A percentile compares a stretch with the other conserved stretches of the same genome.
These are phyloP conservation scores for Pterois miles DNA, from an alignment of 2,797 vertebrate species.

Conservation along the genomic window DNA sequence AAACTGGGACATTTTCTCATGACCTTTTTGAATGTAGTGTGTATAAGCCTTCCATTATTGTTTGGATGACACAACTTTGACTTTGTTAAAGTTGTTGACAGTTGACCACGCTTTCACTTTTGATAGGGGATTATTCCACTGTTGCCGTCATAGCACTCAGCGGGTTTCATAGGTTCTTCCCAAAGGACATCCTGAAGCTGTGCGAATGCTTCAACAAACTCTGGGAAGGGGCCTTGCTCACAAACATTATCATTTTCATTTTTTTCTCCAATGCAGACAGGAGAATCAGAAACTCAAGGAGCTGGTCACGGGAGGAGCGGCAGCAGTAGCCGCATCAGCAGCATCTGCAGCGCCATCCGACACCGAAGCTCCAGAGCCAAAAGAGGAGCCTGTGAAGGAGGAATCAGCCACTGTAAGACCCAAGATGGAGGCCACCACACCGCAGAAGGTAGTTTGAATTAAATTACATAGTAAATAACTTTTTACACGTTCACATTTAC, in stretches of 20 bases:
- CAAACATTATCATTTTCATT: conserved; percentile 50
- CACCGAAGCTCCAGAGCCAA: conserved; percentile 69
- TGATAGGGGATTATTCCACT: conserved; percentile 33
- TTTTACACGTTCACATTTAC: not conserved
- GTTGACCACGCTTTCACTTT: conserved; percentile 62
- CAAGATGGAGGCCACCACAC: conserved; percentile 81
- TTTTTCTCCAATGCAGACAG: conserved; percentile 78
- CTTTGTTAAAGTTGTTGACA: not conserved
- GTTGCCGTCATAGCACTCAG: not conserved
- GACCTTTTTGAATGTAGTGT: not conserved
- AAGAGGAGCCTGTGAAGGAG: conserved; percentile 83
- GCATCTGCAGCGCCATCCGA: conserved; percentile 55
- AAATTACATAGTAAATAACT: no score
- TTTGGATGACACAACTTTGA: not conserved
- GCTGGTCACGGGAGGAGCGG: conserved; percentile 82
- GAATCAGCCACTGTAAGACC: conserved; percentile 74
- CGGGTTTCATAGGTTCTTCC: conserved; percentile 76
- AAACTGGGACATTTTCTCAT: not conserved
- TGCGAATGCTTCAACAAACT: conserved; percentile 9
- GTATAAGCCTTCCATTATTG: not conserved
- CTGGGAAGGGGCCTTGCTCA: not conserved
- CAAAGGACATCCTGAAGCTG: conserved; percentile 45
- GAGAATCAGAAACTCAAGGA: conserved; percentile 96
- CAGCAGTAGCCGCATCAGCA: conserved; percentile 45
- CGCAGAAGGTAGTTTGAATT: conserved; percentile 81